Conservation (phyloP, 2,797 vertebrate genomes). For the Sebastes elongatus region DNA sequence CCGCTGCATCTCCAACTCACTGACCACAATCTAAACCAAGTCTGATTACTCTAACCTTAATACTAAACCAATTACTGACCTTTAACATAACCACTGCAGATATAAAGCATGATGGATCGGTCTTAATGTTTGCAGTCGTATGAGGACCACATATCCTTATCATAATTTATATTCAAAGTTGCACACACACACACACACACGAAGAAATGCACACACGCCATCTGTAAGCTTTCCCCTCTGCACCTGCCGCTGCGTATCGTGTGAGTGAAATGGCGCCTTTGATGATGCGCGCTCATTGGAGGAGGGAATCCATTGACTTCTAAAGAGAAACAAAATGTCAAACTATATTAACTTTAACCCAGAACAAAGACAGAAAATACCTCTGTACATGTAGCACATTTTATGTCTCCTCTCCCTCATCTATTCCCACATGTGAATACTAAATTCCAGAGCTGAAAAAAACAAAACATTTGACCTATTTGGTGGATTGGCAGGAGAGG, state of each 20-base stretch:
- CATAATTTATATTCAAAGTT: neutral
- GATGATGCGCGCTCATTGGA: constrained; percentile 61
- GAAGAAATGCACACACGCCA: constrained; percentile 4
- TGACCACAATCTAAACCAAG: neutral
- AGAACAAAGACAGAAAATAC: constrained; percentile 15
- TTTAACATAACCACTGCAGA: neutral
- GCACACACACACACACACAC: neutral
- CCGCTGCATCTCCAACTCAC: neutral
- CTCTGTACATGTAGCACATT: neutral
- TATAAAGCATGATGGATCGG: neutral
- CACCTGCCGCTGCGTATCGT: constrained; percentile 55
- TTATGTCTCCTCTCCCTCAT: neutral
- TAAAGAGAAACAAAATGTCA: constrained; percentile 75
- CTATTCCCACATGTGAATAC: constrained; percentile 39
- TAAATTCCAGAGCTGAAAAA: constrained; percentile 35
- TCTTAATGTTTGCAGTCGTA: neutral
- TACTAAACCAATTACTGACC: neutral
- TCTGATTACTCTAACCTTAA: neutral
- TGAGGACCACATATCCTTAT: neutral
- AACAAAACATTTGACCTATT: constrained; percentile 34
- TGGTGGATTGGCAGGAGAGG: constrained; percentile 44
- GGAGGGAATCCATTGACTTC: constrained; percentile 66
- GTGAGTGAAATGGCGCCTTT: constrained; percentile 55
- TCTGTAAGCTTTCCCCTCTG: constrained; percentile 16
- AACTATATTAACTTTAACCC: constrained; percentile 55